These are phyloP conservation scores for Odontothrips loti DNA, from an alignment of 2,888 invertebrate species.

Conservation along the genomic window DNA sequence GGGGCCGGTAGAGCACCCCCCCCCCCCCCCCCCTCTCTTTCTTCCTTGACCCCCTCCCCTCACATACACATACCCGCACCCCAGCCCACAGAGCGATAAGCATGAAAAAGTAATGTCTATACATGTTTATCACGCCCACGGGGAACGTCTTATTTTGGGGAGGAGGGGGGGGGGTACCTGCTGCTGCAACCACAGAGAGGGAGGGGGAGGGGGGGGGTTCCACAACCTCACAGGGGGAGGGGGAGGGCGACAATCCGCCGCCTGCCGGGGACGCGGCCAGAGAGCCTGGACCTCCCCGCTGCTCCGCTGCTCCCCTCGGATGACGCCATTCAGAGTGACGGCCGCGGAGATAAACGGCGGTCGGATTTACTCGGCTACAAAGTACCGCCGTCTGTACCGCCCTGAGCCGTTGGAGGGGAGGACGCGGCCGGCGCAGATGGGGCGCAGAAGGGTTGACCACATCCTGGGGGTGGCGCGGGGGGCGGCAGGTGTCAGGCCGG, in stretches of 20 bases:
- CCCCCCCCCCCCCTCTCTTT: neutral
- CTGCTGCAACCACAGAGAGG: neutral
- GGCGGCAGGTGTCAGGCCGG: neutral
- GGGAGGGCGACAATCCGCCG: neutral
- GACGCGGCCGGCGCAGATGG: neutral
- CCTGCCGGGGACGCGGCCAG: too few species aligned
- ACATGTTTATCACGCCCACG: constrained; percentile 26
- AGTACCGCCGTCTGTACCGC: neutral
- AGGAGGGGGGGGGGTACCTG: neutral
- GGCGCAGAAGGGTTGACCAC: neutral
- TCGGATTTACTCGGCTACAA: constrained; percentile 10
- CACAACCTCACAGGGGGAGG: neutral
- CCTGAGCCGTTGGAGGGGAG: neutral
- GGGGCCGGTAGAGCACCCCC: neutral
- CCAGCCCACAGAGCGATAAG: neutral
- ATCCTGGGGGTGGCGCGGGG: neutral
- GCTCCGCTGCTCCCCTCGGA: neutral
- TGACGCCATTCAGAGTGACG: neutral
- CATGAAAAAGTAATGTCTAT: constrained; percentile 27
- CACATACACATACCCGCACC: neutral
- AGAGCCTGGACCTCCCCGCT: too few species aligned
- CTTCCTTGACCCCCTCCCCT: too few species aligned
- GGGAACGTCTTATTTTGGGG: constrained; percentile 16
- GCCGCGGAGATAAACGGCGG: constrained; percentile 2
- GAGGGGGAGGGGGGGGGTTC: neutral